Evolutionary conservation across 2,888 invertebrate genomes (phyloP), one percentile per base, ranked within the genome.

Genomic region (Dryadula phaetusa): DNA sequence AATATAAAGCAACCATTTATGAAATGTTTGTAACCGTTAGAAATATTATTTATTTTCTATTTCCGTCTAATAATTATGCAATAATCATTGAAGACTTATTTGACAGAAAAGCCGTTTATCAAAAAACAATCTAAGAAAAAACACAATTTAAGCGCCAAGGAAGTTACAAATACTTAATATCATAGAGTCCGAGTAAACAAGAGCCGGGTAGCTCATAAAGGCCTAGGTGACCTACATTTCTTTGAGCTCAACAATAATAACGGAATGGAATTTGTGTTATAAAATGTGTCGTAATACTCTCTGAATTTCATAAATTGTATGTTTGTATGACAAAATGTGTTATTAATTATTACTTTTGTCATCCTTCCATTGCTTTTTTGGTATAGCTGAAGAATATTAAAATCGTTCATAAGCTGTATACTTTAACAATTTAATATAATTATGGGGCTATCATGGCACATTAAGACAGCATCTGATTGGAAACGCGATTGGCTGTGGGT

Each of bases 201-300:
- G 66, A 42, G 44, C 44, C 66, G 25, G 32, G 49, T 61, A 46
- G 44, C 49, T 66, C 49, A 12, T 47, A 66, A 34, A n/a, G 44
- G 69, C 56, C 62, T 62, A 62, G 66, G 62, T 62, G 69, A 66
- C 69, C 69, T 66, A 69, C 28, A 69, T 69, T 46, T 28, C 47
- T 68, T 62, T 66, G 62, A 69, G n/a, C n/a, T 46, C 32, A 22
- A 67, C 49, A 62, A 62, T 60, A 64, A 60, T 66, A 67, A 72
- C 67, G 64, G 66, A 69, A 71, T 61, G 68, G 70, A 64, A 49
- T 64, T 66, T 64, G 18, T 46, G 62, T 40, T 60, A 60, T 73
- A 42, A 69, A 58, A 52, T 58, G 49, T 62, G 42, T 16, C 46
- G 58, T 22, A 66, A 37, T 66, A 37, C 56, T 22, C 25, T 28